Conservation (phyloP, 1,140 invertebrate genomes). For the Paracyclopina nana region DNA sequence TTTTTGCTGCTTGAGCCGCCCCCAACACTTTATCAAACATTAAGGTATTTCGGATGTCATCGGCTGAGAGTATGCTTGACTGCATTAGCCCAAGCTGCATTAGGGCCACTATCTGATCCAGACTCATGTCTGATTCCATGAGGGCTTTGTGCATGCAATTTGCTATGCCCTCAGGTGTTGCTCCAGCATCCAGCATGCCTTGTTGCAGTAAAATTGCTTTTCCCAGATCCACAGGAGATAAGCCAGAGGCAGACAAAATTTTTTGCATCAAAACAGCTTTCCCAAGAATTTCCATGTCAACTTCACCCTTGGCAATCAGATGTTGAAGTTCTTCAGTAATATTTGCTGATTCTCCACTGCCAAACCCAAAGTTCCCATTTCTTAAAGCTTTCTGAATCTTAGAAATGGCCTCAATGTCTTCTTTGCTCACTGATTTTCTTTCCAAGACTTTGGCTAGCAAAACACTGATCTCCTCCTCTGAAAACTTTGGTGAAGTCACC, state of each 20-base stretch:
- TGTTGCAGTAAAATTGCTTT: slow-evolving; percentile 10
- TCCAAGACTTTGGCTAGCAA: not conserved
- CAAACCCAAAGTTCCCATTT: not conserved
- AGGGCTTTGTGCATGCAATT: slow-evolving; percentile 4
- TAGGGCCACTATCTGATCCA: slow-evolving; percentile 6
- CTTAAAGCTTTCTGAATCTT: slow-evolving; percentile 2
- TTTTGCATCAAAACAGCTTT: slow-evolving; percentile 13
- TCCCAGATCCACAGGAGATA: slow-evolving; percentile 10
- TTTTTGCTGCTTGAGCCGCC: not conserved
- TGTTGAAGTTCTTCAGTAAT: not conserved
- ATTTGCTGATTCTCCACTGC: too few relatives aligned
- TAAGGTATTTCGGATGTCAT: not conserved
- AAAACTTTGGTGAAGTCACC: not conserved
- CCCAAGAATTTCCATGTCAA: not conserved
- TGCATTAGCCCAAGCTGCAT: slow-evolving; percentile 9
- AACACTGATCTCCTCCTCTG: not conserved
- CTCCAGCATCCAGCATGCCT: slow-evolving; percentile 9
- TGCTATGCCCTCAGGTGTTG: slow-evolving; percentile 5
- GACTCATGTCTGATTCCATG: slow-evolving; percentile 5
- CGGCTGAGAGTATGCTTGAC: not conserved
- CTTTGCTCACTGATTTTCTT: not conserved
- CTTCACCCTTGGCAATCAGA: not conserved
- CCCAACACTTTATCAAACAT: slow-evolving; percentile 9
- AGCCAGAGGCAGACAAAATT: not conserved
- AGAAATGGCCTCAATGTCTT: slow-evolving; percentile 3